Percentiles rank a stretch among this genome's conserved stretches.
phyloP scores from a whole-genome alignment of 2,797 vertebrate genomes.

The Tachyglossus aculeatus region DNA sequence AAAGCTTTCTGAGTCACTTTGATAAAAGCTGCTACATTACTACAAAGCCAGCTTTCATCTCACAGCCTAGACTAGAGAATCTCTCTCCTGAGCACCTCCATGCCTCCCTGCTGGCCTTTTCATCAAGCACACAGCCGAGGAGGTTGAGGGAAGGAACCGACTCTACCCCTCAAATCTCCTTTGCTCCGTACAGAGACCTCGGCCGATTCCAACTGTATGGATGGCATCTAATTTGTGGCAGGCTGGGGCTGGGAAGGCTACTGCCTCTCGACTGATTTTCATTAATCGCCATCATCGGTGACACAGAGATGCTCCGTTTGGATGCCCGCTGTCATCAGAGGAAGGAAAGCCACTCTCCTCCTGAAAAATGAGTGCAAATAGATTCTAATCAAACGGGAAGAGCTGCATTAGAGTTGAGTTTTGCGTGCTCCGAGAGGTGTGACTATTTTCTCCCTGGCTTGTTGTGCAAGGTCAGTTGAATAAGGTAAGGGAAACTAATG shows the following conservation, averaged over 20 bases:
- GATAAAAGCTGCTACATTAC: conserved; percentile 22
- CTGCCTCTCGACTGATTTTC: conserved; percentile 8
- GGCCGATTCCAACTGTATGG: not conserved
- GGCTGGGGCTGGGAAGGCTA: no score
- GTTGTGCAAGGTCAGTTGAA: not conserved
- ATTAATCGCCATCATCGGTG: not conserved
- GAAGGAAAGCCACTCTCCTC: conserved; percentile 11
- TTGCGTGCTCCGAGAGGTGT: not conserved
- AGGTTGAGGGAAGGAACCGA: not conserved
- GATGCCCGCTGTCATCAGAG: conserved; percentile 1
- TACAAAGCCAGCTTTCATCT: conserved; percentile 29
- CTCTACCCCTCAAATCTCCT: not conserved
- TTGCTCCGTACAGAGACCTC: not conserved
- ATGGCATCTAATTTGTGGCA: no score
- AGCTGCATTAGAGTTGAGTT: conserved; percentile 16
- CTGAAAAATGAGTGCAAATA: conserved; percentile 42
- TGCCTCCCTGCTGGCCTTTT: not conserved
- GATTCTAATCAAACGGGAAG: conserved; percentile 36
- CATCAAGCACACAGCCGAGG: not conserved
- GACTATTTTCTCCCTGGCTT: not conserved
- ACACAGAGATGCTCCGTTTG: not conserved
- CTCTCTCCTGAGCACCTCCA: not conserved
- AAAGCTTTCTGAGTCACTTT: conserved; percentile 3
- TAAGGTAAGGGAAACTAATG: no score
- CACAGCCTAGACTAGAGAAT: not conserved